Evolutionary conservation across 1,140 invertebrate species (phyloP).

Genomic region (Ceratina australensis): DNA sequence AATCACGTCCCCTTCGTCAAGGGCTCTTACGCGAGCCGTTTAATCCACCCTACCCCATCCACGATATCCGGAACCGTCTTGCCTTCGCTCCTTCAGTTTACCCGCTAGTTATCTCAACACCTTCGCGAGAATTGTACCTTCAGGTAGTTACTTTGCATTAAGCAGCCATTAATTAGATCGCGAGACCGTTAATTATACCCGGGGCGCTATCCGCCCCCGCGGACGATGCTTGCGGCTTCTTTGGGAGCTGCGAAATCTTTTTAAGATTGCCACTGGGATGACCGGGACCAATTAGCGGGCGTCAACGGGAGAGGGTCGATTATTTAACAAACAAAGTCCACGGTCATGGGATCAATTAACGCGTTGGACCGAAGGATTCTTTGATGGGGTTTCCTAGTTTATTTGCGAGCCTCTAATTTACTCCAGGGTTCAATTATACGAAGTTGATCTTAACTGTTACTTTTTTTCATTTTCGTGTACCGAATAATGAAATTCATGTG

Average conservation of each 20-base stretch:
- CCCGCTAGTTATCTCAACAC: constrained; percentile 38
- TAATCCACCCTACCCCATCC: constrained; percentile 59
- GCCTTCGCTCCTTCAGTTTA: background rate
- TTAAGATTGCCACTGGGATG: background rate
- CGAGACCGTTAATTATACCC: constrained; percentile 67
- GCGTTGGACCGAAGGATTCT: background rate
- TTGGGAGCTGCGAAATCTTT: background rate
- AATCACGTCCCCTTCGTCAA: constrained; percentile 74
- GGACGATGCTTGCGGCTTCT: constrained; percentile 42
- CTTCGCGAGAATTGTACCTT: constrained; percentile 50
- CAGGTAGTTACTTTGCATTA: constrained; percentile 70
- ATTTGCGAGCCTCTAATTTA: too few species aligned
- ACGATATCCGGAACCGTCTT: background rate
- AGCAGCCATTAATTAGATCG: constrained; percentile 72
- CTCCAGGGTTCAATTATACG: too few species aligned
- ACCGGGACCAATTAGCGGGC: constrained; percentile 10
- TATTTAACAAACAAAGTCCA: background rate
- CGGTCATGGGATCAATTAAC: background rate
- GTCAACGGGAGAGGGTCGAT: background rate
- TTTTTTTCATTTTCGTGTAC: too few species aligned
- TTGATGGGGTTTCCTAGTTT: background rate
- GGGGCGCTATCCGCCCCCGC: background rate
- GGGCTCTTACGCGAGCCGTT: constrained; percentile 68
- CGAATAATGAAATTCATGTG: too few species aligned
- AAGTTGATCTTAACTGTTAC: too few species aligned